Percentiles rank a stretch among this genome's conserved stretches.
phyloP scores from a whole-genome alignment of 2,888 invertebrate genomes.

The Drosophila rellima region DNA sequence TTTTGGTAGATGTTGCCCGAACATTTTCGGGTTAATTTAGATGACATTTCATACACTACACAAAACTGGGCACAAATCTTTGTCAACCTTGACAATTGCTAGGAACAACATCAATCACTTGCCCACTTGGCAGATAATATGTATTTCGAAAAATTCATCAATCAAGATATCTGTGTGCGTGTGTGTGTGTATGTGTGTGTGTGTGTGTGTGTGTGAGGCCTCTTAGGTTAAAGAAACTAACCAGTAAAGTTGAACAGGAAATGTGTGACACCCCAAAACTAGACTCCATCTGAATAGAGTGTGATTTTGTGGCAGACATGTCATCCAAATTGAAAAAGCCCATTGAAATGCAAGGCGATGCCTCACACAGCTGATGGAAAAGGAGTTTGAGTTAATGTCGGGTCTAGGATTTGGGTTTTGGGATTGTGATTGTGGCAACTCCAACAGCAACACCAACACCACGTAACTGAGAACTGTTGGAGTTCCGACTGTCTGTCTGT shows the following conservation, averaged over 20 bases:
- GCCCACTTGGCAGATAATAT: constrained; percentile 12
- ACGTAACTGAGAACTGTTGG: constrained; percentile 12
- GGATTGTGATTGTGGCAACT: neutral
- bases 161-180: constrained; percentile 45
- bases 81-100: constrained; percentile 56
- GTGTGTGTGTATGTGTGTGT: no score
- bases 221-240: constrained; percentile 31
- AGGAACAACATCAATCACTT: constrained; percentile 65
- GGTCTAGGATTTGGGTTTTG: neutral
- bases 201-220: no score
- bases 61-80: constrained; percentile 39
- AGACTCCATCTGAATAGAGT: constrained; percentile 10
- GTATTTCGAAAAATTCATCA: constrained; percentile 49
- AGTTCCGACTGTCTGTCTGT: constrained; percentile 2
- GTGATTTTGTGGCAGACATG: constrained; percentile 38
- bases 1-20: constrained; percentile 2
- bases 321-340: constrained; percentile 56
- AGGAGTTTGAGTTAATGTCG: constrained; percentile 5
- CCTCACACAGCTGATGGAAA: constrained; percentile 18
- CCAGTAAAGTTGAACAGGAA: constrained; percentile 22
- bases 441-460: constrained; percentile 14
- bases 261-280: constrained; percentile 38
- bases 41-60: constrained; percentile 36
- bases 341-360: constrained; percentile 59
- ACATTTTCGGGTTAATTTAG: constrained; percentile 42